Base-by-base conservation (phyloP, 2,797 vertebrate species). In the Macropodus opercularis region DNA sequence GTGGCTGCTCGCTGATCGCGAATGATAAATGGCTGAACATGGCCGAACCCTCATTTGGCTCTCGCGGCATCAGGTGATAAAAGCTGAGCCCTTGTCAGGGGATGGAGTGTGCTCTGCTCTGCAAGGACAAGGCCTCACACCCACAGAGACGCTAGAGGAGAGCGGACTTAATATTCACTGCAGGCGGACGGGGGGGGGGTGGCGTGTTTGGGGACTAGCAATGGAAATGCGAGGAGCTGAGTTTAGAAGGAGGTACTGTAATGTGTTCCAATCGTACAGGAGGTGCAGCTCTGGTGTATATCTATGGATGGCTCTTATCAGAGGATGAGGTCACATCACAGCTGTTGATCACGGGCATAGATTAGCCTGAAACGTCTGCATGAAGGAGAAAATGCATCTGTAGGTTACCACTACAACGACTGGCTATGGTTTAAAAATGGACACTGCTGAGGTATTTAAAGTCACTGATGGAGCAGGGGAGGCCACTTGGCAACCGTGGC, bases 121-220 rank as follows among this genome's bases (percentile, higher is more conserved):
- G 83, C 89, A 91, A 91, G 90, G 90, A 91, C 88, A 73, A 87
- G 89, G 86, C 85, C 83, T 85, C 78, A 81, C 84, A 77, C 79
- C 77, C 54, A 75, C 65, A 2, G 73, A 77, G 75, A 56, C 64
- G 26, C 70, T 34, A 26, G 48, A 74, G 74, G 78, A 84, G 78
- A 69, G 41, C 32, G 26, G 63, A 81, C 76, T 88, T 87, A 76
- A 87, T 80, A 89, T 88, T 84, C 81, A 82, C 58, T 35, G 65
- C 79, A 68, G 78, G 72, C 53, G 69, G 50, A 61, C 40, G 36
- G 51, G 57, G 32, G 51, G 57, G 32, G 38, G 53, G 19, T 34
- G 21, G 38, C 8, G 31, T 19, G 48, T 57, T 71, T 19, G 42
- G 49, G 61, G 80, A 77, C 19, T 1, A 23, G 38, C 47, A 17